These are phyloP conservation scores for Drosophila antonietae DNA, from an alignment of 2,888 invertebrate genomes.

Conservation along the genomic window DNA sequence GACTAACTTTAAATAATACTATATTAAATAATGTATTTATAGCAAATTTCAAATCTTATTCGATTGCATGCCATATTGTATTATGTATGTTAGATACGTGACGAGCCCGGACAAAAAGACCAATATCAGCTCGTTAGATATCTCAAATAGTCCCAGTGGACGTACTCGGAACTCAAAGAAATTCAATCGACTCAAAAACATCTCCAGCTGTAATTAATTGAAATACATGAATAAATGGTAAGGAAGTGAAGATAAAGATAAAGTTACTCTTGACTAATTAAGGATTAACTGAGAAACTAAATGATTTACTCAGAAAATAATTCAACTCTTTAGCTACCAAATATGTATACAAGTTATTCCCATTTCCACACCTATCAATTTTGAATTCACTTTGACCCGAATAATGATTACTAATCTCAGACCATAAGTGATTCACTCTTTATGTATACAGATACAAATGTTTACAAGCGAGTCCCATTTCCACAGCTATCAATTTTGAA, in stretches of 20 bases:
- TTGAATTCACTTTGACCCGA: too few species aligned
- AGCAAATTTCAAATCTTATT: slow-evolving; percentile 26
- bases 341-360: too few species aligned
- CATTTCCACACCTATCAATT: too few species aligned
- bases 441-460: too few species aligned
- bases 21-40: not conserved
- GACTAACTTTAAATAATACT: not conserved
- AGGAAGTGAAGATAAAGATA: not conserved
- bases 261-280: not conserved
- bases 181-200: slow-evolving; percentile 59
- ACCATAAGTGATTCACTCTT: too few species aligned
- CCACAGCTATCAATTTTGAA: too few species aligned
- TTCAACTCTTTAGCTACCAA: too few species aligned
- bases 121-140: slow-evolving; percentile 63
- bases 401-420: too few species aligned
- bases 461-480: too few species aligned
- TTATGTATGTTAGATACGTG: slow-evolving; percentile 62
- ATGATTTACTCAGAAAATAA: too few species aligned
- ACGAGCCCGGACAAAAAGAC: slow-evolving; percentile 58
- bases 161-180: slow-evolving; percentile 57
- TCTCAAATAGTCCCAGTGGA: slow-evolving; percentile 62
- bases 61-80: slow-evolving; percentile 50
- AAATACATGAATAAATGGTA: not conserved
- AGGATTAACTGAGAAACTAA: not conserved
- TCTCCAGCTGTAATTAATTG: slow-evolving; percentile 54